Evolutionary conservation across 2,113 vertebrate species (phyloP), one percentile per base, ranked within the genome.

Genomic region (Corythaixoides concolor): DNA sequence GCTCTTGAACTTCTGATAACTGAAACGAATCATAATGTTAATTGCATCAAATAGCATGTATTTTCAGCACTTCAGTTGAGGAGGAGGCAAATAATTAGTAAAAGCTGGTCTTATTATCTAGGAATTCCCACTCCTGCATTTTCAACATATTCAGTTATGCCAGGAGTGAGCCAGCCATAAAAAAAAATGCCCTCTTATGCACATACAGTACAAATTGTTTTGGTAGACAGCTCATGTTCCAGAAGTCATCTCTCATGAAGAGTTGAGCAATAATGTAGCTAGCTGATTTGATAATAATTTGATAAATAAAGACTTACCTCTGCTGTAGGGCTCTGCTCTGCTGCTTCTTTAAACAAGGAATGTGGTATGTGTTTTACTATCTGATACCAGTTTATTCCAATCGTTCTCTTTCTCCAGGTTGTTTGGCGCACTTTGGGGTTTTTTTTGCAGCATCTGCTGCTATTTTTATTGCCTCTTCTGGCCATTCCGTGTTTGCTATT

Each of bases 1-100:
- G 68, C 47, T 67, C 39, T 90, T 70, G 37, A 95, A 26, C n/a
- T 90, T 81, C 23, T 52, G 78, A 69, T 95, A 90, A 43, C n/a
- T 91, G 68, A 93, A 92, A 76, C 49, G 6, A 74, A 79, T 93
- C 39, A 58, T 59, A 70, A 37, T 1, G 9, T 88, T 88, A 82
- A 83, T 88, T 93, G 80, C 77, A 67, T 85, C 70, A 75, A 88
- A 84, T 70, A 74, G 55, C 74, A 18, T 94, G 60, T 92, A 60
- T 93, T 93, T 95, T 89, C 28, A 12, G 60, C 85, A 88, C 82
- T 93, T 96, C 43, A 88, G 49, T 73, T 84, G 39, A 94, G 50
- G 49, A 89, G 56, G 32, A 41, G 41, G 68, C 23, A 93, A 84
- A 78, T 72, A 88, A 82, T 41, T 74, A 85, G 60, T 35, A 87